Evolutionary conservation across 2,888 invertebrate genomes (phyloP).

Genomic region (Amphipyra tragopoginis): DNA sequence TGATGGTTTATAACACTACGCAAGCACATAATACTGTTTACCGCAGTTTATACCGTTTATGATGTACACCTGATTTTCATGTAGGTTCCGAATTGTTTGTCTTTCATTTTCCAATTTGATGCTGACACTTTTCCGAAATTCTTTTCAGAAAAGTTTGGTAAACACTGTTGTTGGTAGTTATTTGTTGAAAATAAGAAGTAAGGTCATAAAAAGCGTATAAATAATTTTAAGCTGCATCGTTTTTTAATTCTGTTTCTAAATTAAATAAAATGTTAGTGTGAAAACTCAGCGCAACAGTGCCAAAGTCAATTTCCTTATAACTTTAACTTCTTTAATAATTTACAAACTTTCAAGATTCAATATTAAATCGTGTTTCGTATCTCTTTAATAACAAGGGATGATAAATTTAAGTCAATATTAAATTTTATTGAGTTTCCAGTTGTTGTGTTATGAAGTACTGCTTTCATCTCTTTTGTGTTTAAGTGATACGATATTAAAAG

Average conservation of each 20-base stretch:
- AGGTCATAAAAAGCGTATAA: too few species aligned
- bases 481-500: constrained; percentile 36
- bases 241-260: not conserved
- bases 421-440: constrained; percentile 49
- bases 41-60: constrained; percentile 1
- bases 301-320: constrained; percentile 28
- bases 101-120: too few species aligned
- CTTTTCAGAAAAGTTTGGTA: too few species aligned
- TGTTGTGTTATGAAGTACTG: constrained; percentile 37
- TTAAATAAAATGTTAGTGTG: constrained; percentile 4
- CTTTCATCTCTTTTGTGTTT: constrained; percentile 44
- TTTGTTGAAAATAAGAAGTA: too few species aligned
- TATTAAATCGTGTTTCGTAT: constrained; percentile 51
- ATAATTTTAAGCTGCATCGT: not conserved
- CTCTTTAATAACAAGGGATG: constrained; percentile 46
- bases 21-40: not conserved
- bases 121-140: too few species aligned
- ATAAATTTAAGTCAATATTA: constrained; percentile 55
- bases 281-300: constrained; percentile 12
- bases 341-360: constrained; percentile 53
- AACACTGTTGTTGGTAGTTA: too few species aligned
- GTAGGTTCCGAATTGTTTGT: too few species aligned
- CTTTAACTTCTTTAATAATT: constrained; percentile 47
- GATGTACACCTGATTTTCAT: not conserved
- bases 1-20: constrained; percentile 2